Evolutionary conservation across 2,797 vertebrate species (phyloP), one percentile per base, ranked within the genome.

Genomic region (Chloroceryle amazona): DNA sequence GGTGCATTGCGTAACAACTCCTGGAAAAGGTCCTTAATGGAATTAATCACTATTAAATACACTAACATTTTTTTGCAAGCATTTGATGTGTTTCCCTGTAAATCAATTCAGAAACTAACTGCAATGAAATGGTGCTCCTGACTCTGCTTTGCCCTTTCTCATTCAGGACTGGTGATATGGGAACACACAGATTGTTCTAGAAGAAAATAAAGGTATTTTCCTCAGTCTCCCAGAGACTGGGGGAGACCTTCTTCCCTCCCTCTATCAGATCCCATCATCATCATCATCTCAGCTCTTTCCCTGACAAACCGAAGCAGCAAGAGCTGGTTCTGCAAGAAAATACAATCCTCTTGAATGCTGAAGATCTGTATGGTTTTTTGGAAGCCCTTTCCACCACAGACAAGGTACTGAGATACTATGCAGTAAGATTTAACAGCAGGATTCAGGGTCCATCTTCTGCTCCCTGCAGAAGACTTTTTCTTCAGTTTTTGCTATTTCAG

Each of bases 191-290:
- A 42, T 6, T 3, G 4, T 73, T 28, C 63, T 39, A 31, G 19
- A 10, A 86, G 67, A 90, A 29, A 41, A 84, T n/a, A 68, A 49
- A 54, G 13, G 3, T 37, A 21, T 78, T 82, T 88, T 75, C 51
- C 62, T 61, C 0, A 1, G 19, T 63, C 85, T 80, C 52, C 37
- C 20, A 81, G 46, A 16, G 12, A 83, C 5, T 4, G 7, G 19
- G 51, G 20, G 26, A 66, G 7, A 35, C 51, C 4, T 3, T 6
- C 54, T 82, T 61, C 31, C 51, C 42, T 66, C n/a, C 20, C 33
- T 51, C 66, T 23, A 3, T 14, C 33, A 66, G 26, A 65, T 39
- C 29, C 17, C 22, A 11, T 28, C 3, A 0, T 52, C 3, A 0
- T 52, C 54, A 44, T 20, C 3, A 33, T 37, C 35, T 39, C 63